phyloP scores from a whole-genome alignment of 2,113 vertebrate species.

The Oceanites oceanicus region DNA sequence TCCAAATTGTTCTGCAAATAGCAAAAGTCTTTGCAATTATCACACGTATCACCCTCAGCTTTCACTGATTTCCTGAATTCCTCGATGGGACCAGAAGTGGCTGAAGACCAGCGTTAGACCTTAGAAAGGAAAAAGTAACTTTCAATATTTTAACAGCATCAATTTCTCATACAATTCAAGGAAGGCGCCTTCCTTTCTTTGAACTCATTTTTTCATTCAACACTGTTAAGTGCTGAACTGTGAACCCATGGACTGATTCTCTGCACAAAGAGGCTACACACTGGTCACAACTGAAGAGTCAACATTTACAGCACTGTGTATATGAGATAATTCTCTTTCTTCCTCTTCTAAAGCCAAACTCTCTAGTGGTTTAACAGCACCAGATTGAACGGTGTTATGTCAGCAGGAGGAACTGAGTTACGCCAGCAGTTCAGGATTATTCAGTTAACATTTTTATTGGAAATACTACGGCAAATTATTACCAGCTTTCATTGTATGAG shows the following conservation, averaged over 20 bases:
- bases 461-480: not conserved
- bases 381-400: not conserved
- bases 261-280: not conserved
- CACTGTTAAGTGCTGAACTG: not conserved
- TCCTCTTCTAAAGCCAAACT: not conserved
- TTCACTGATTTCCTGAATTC: not conserved
- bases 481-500: not conserved
- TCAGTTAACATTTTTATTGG: not conserved
- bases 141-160: not conserved
- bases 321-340: not conserved
- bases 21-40: not conserved
- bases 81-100: not conserved
- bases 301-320: not conserved
- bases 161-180: not conserved
- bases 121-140: not conserved
- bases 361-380: not conserved
- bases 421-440: not conserved
- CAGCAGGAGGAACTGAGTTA: not conserved
- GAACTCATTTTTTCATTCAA: not conserved
- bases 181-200: not conserved
- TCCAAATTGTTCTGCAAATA: not conserved
- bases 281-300: not conserved
- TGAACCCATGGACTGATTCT: not conserved
- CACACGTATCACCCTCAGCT: not conserved
- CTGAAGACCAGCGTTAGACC: not conserved